Conservation (phyloP, 1,140 invertebrate genomes). For the Anastatus disparis region DNA sequence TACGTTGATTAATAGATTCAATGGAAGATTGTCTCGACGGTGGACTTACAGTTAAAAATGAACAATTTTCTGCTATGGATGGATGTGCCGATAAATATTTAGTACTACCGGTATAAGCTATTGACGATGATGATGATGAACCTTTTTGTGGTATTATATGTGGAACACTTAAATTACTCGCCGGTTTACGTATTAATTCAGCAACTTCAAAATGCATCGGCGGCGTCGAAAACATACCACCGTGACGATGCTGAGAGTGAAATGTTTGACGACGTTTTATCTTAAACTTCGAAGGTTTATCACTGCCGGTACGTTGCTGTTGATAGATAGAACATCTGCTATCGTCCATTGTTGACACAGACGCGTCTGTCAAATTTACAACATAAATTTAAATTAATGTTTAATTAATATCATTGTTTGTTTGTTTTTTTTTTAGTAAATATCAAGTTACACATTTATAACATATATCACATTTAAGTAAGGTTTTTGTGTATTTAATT, state of each 20-base stretch:
- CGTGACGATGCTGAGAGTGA: conserved; percentile 59
- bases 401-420: too few relatives aligned
- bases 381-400: too few relatives aligned
- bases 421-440: too few relatives aligned
- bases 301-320: conserved; percentile 23
- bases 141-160: conserved; percentile 56
- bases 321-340: conserved; percentile 53
- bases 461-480: too few relatives aligned
- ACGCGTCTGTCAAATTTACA: conserved; percentile 53
- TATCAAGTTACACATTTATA: too few relatives aligned
- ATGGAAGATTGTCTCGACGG: conserved; percentile 16
- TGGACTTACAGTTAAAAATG: conserved; percentile 47
- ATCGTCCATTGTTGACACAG: conserved; percentile 51
- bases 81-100: conserved; percentile 39
- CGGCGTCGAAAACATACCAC: conserved; percentile 50
- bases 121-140: neutral
- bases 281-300: conserved; percentile 58
- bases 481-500: too few relatives aligned
- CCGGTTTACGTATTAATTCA: conserved; percentile 60
- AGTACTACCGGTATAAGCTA: conserved; percentile 34
- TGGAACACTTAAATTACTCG: conserved; percentile 61
- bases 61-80: conserved; percentile 48
- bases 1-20: conserved; percentile 14
- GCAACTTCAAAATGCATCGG: conserved; percentile 62
- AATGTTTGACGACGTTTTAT: conserved; percentile 63